These are phyloP conservation scores for Phocoena phocoena DNA, from an alignment of 2,113 vertebrate genomes.

Conservation along the genomic window DNA sequence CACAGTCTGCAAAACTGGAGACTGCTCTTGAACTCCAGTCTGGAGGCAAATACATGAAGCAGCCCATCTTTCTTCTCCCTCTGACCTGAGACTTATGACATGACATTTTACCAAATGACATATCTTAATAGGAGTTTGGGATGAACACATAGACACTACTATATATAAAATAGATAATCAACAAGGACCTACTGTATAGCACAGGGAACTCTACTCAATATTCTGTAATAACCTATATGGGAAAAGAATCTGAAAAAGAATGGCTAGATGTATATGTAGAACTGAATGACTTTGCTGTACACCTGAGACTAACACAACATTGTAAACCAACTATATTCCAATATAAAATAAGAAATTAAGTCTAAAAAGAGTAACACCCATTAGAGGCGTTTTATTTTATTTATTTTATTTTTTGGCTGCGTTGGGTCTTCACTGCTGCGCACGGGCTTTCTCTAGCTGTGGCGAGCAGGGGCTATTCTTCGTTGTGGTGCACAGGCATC, in stretches of 20 bases:
- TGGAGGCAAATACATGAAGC: background rate
- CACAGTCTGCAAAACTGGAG: background rate
- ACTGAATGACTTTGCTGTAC: background rate
- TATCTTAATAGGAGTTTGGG: background rate
- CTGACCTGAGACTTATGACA: background rate
- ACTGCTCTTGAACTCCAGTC: too few relatives aligned
- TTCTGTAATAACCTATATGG: background rate
- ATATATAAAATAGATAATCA: too few relatives aligned
- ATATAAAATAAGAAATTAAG: background rate
- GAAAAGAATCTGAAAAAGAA: background rate
- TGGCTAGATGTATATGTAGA: background rate
- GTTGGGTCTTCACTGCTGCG: too few relatives aligned
- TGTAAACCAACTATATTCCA: background rate
- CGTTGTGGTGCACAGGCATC: too few relatives aligned
- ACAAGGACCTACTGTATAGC: background rate
- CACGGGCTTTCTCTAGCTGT: too few relatives aligned
- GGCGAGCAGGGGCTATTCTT: too few relatives aligned
- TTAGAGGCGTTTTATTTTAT: background rate
- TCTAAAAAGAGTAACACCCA: background rate
- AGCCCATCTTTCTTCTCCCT: background rate
- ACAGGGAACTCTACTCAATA: background rate
- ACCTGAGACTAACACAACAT: background rate
- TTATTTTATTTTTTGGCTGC: too few relatives aligned
- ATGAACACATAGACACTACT: background rate
- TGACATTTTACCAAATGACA: accelerated